A percentile compares a stretch with the other conserved stretches of the same genome.
These are phyloP conservation scores for Rana temporaria DNA, from an alignment of 2,113 vertebrate species.

Conservation along the genomic window DNA sequence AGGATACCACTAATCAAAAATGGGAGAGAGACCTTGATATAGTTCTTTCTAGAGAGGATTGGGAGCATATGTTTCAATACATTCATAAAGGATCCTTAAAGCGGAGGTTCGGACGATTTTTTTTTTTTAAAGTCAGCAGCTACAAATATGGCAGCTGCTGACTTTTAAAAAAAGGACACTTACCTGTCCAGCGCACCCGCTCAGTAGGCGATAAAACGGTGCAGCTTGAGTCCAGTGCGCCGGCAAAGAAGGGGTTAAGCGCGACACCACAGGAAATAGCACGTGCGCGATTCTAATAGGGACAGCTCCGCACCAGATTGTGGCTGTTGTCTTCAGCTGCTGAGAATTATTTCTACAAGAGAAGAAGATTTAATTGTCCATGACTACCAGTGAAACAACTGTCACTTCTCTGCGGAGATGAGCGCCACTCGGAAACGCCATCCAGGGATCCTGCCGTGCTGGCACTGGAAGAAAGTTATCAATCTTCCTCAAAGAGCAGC, in stretches of 20 bases:
- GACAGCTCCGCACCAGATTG: slow-evolving; percentile 54
- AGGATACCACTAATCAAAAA: too few relatives aligned
- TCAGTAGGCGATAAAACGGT: too few relatives aligned
- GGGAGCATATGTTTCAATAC: too few relatives aligned
- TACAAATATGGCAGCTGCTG: too few relatives aligned
- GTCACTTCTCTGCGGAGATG: slow-evolving; percentile 52
- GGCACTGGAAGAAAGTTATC: slow-evolving; percentile 48
- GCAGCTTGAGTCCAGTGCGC: not conserved
- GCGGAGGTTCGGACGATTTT: too few relatives aligned
- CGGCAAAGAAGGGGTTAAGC: slow-evolving; percentile 22
- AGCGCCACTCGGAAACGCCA: not conserved
- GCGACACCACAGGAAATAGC: not conserved
- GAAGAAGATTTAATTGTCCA: slow-evolving; percentile 45
- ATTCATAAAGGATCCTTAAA: too few relatives aligned
- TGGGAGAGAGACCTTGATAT: too few relatives aligned
- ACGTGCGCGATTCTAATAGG: slow-evolving; percentile 44
- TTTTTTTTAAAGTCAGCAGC: too few relatives aligned
- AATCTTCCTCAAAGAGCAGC: slow-evolving; percentile 47
- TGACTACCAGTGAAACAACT: slow-evolving; percentile 20
- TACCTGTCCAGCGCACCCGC: too few relatives aligned
- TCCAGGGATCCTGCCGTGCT: slow-evolving; percentile 44
- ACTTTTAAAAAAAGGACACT: too few relatives aligned
- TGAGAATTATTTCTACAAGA: slow-evolving; percentile 57
- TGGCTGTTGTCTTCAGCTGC: slow-evolving; percentile 53
- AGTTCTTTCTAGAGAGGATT: too few relatives aligned